These are phyloP conservation scores for Cotesia vestalis DNA, from an alignment of 1,140 invertebrate genomes.

Conservation along the genomic window DNA sequence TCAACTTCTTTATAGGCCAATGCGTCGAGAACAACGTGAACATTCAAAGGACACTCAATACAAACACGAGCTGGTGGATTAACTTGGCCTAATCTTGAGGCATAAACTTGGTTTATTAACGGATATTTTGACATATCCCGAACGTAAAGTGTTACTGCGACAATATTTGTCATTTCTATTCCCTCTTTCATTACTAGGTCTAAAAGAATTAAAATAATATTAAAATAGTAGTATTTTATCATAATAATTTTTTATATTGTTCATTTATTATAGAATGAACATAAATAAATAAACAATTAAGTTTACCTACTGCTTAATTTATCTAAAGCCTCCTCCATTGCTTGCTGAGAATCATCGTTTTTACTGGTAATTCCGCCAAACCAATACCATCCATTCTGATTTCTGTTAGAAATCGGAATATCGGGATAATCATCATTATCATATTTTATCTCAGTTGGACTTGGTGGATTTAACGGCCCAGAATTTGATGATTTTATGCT, in stretches of 20 bases:
- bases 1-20: slow-evolving; percentile 70
- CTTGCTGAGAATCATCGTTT: slow-evolving; percentile 64
- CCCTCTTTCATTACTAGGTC: slow-evolving; percentile 69
- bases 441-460: slow-evolving; percentile 53
- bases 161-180: slow-evolving; percentile 74
- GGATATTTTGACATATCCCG: slow-evolving; percentile 82
- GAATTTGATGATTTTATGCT: slow-evolving; percentile 57
- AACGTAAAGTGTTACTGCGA: slow-evolving; percentile 84
- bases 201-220: slow-evolving; percentile 52
- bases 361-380: slow-evolving; percentile 78
- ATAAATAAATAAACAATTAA: slow-evolving; percentile 44
- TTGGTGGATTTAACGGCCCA: slow-evolving; percentile 58
- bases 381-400: slow-evolving; percentile 81
- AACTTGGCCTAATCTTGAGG: slow-evolving; percentile 75
- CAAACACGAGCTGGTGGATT: slow-evolving; percentile 91
- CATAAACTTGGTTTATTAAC: slow-evolving; percentile 81
- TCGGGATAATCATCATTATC: slow-evolving; percentile 59
- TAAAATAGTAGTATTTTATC: slow-evolving; percentile 18
- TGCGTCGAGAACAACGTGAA: slow-evolving; percentile 82
- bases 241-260: background rate
- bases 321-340: slow-evolving; percentile 74
- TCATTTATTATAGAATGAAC: slow-evolving; percentile 5
- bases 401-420: slow-evolving; percentile 69
- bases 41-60: slow-evolving; percentile 81
- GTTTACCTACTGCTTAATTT: slow-evolving; percentile 83